Percentiles rank a stretch among this genome's conserved stretches.
These are phyloP conservation scores for Piscicola geometra DNA, from an alignment of 2,888 invertebrate genomes.

Conservation along the genomic window DNA sequence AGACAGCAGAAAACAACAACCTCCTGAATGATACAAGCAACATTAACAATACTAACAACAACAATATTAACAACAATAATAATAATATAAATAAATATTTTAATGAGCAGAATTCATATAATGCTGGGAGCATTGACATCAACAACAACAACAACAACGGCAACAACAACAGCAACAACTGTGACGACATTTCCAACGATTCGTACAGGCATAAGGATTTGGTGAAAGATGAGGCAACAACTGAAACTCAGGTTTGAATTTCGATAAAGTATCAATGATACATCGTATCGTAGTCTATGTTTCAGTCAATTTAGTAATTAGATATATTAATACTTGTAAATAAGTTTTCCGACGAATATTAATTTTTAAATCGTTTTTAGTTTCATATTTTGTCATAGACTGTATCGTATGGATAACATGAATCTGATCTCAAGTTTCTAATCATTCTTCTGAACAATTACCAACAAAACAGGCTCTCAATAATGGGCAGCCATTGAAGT, in stretches of 20 bases:
- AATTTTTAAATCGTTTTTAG: too few species aligned
- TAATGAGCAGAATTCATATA: background rate
- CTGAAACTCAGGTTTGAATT: too few species aligned
- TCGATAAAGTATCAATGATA: too few species aligned
- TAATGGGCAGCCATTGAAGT: conserved; percentile 22
- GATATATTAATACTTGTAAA: too few species aligned
- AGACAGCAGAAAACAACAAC: too few species aligned
- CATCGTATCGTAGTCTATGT: too few species aligned
- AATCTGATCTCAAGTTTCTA: too few species aligned
- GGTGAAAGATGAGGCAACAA: background rate
- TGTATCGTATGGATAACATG: too few species aligned
- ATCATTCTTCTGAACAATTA: too few species aligned
- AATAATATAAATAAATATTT: background rate
- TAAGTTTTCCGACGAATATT: too few species aligned
- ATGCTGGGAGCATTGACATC: background rate
- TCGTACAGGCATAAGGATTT: background rate
- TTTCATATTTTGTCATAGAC: too few species aligned
- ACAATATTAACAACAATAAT: background rate
- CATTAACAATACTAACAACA: background rate
- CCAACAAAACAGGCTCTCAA: background rate
- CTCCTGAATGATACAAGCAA: background rate
- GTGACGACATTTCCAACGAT: background rate
- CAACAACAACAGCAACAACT: background rate
- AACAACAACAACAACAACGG: background rate
- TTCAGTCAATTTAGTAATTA: too few species aligned